Evolutionary conservation across 2,797 vertebrate genomes (phyloP).

Genomic region (Crenichthys baileyi): DNA sequence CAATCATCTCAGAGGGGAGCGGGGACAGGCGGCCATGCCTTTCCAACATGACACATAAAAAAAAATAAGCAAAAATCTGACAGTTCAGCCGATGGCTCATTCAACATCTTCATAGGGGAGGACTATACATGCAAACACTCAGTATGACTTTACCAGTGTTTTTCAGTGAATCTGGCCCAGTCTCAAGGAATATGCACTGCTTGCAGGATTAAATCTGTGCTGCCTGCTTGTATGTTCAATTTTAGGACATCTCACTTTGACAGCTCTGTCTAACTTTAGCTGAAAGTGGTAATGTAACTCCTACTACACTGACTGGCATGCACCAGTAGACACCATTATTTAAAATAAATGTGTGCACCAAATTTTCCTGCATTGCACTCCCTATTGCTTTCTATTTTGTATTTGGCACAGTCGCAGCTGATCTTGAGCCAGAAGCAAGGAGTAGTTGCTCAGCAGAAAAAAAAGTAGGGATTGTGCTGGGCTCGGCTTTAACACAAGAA

Average conservation of each 20-base stretch:
- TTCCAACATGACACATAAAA: conserved; percentile 2
- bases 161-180: conserved; percentile 40
- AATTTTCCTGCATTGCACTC: conserved; percentile 6
- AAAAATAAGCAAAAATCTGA: conserved; percentile 27
- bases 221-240: conserved; percentile 56
- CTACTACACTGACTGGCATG: conserved; percentile 65
- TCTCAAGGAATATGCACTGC: conserved; percentile 27
- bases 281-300: conserved; percentile 55
- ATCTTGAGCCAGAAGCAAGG: conserved; percentile 74
- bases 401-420: conserved; percentile 73
- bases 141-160: conserved; percentile 39
- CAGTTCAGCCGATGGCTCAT: conserved; percentile 31
- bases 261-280: conserved; percentile 70
- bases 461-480: conserved; percentile 60
- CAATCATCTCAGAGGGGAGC: conserved; percentile 50
- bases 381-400: conserved; percentile 57
- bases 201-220: conserved; percentile 40
- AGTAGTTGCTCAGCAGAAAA: conserved; percentile 80
- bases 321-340: conserved; percentile 19
- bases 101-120: conserved; percentile 19
- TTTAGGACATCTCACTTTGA: conserved; percentile 55
- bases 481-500: conserved; percentile 64
- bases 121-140: conserved; percentile 22
- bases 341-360: background rate
- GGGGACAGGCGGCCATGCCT: conserved; percentile 21